phyloP scores from a whole-genome alignment of 2,888 invertebrate species.

The Drosophila ustulata region DNA sequence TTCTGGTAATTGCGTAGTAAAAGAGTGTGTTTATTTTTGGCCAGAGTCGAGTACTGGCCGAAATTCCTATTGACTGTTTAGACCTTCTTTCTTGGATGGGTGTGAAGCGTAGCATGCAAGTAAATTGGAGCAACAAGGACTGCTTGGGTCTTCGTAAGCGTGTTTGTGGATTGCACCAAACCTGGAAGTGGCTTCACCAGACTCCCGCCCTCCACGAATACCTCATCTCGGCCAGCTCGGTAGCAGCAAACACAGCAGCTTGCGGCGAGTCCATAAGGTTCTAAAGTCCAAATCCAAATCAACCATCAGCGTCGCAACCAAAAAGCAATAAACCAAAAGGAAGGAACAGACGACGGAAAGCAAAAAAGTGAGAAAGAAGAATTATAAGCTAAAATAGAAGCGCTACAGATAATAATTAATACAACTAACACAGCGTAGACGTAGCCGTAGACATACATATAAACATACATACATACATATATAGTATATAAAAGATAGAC shows the following conservation, averaged over 20 bases:
- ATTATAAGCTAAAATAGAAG: conserved; percentile 45
- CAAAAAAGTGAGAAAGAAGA: conserved; percentile 19
- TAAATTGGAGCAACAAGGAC: conserved; percentile 81
- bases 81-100: conserved; percentile 79
- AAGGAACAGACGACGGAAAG: conserved; percentile 42
- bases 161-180: conserved; percentile 95
- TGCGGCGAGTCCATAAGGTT: conserved; percentile 51
- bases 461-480: conserved; percentile 5
- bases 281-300: conserved; percentile 71
- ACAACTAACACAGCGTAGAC: conserved; percentile 29
- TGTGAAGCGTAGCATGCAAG: conserved; percentile 81
- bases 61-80: conserved; percentile 40
- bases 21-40: conserved; percentile 36
- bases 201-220: conserved; percentile 95
- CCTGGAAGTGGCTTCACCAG: conserved; percentile 98
- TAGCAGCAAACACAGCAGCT: conserved; percentile 87
- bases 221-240: conserved; percentile 91
- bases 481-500: conserved; percentile 17
- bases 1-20: conserved; percentile 36
- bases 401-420: conserved; percentile 50
- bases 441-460: conserved; percentile 37
- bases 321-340: conserved; percentile 65
- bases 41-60: conserved; percentile 46
- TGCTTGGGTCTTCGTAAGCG: conserved; percentile 94
- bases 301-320: conserved; percentile 34